phyloP scores from a whole-genome alignment of 1,140 invertebrate genomes.

The Danaus melanippus region DNA sequence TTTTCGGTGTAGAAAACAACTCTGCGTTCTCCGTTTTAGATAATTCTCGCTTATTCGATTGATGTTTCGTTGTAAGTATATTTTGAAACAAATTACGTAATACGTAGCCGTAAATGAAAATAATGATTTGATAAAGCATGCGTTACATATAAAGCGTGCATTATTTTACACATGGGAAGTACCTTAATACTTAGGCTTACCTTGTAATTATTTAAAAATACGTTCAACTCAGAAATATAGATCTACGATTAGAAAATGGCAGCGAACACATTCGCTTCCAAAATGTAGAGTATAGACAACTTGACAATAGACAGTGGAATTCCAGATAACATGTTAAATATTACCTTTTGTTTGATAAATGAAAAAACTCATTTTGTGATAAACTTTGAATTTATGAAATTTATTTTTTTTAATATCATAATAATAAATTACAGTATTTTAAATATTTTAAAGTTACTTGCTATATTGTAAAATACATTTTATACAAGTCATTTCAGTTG shows the following conservation, averaged over 20 bases:
- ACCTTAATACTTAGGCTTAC: slow-evolving; percentile 53
- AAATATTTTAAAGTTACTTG: too few relatives aligned
- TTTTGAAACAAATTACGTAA: slow-evolving; percentile 67
- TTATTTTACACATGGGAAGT: slow-evolving; percentile 29
- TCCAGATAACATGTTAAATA: too few relatives aligned
- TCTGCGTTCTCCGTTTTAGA: slow-evolving; percentile 49
- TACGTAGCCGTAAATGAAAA: slow-evolving; percentile 35
- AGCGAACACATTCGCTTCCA: slow-evolving; percentile 57
- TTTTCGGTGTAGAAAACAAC: slow-evolving; percentile 72
- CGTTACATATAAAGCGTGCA: slow-evolving; percentile 35
- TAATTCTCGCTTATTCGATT: slow-evolving; percentile 41
- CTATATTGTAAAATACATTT: too few relatives aligned
- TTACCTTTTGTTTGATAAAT: too few relatives aligned
- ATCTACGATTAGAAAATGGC: slow-evolving; percentile 55
- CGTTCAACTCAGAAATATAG: slow-evolving; percentile 35
- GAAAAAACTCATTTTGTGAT: too few relatives aligned
- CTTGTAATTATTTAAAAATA: slow-evolving; percentile 40
- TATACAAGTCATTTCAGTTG: neutral
- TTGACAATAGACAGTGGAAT: too few relatives aligned
- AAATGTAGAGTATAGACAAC: slow-evolving; percentile 34
- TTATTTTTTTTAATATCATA: too few relatives aligned
- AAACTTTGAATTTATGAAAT: too few relatives aligned
- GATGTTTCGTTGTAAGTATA: slow-evolving; percentile 47
- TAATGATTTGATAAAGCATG: slow-evolving; percentile 38
- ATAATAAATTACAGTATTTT: too few relatives aligned